Percentiles rank a stretch among this genome's conserved stretches.
These are phyloP conservation scores for Rhyacichthys aspro DNA, from an alignment of 2,797 vertebrate genomes.

Conservation along the genomic window DNA sequence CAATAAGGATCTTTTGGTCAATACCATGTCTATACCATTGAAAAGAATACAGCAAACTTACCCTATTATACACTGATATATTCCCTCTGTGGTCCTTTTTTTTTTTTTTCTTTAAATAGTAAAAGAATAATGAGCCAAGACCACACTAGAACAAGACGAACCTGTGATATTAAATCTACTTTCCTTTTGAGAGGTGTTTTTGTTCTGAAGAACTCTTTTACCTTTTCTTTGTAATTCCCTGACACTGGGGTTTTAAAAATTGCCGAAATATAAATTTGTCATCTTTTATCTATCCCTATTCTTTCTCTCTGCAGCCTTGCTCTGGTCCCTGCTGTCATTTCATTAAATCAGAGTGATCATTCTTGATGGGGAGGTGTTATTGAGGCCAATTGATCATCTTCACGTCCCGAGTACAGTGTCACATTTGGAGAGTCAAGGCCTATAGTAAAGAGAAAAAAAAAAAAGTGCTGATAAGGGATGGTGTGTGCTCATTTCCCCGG, in stretches of 20 bases:
- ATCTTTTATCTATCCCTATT: slow-evolving; percentile 8
- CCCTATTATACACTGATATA: slow-evolving; percentile 5
- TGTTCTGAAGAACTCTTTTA: slow-evolving; percentile 16
- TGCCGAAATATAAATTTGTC: slow-evolving; percentile 5
- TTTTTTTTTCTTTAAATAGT: not conserved
- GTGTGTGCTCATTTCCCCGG: slow-evolving; percentile 57
- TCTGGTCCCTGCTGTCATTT: slow-evolving; percentile 33
- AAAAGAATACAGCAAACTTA: not conserved
- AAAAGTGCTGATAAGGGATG: slow-evolving; percentile 60
- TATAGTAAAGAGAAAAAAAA: too few relatives aligned
- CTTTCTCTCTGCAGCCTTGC: slow-evolving; percentile 18
- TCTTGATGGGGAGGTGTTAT: slow-evolving; percentile 50
- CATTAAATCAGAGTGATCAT: slow-evolving; percentile 51
- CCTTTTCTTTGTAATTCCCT: slow-evolving; percentile 13
- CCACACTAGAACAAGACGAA: slow-evolving; percentile 1
- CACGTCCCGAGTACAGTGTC: slow-evolving; percentile 36
- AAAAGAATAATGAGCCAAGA: slow-evolving; percentile 5
- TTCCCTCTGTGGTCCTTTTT: not conserved
- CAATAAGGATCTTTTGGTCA: too few relatives aligned
- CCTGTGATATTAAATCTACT: slow-evolving; percentile 7
- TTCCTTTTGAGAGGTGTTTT: slow-evolving; percentile 12
- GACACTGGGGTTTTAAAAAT: slow-evolving; percentile 16
- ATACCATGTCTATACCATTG: too few relatives aligned
- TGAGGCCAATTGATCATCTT: slow-evolving; percentile 61
- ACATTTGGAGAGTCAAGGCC: slow-evolving; percentile 29